phyloP scores from a whole-genome alignment of 2,888 invertebrate species.

The Drosophila meridiana region DNA sequence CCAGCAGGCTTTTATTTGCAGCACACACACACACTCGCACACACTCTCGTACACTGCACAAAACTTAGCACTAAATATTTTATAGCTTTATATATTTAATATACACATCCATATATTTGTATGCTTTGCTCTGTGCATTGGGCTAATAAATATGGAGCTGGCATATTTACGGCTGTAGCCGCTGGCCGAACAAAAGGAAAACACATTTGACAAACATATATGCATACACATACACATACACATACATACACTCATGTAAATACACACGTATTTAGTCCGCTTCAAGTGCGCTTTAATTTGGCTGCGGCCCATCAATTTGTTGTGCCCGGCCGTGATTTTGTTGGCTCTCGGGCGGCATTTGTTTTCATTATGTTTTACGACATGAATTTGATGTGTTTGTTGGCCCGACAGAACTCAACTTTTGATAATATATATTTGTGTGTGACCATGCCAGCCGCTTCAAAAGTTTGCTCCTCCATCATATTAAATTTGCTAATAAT shows the following conservation, averaged over 20 bases:
- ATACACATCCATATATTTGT: conserved; percentile 6
- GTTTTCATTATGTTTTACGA: conserved; percentile 50
- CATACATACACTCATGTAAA: not conserved
- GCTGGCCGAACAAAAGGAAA: conserved; percentile 34
- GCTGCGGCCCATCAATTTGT: conserved; percentile 34
- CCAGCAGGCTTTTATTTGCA: conserved; percentile 57
- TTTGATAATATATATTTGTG: not conserved
- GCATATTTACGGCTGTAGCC: conserved; percentile 30
- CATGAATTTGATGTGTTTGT: conserved; percentile 37
- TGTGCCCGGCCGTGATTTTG: conserved; percentile 23
- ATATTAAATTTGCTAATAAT: conserved; percentile 2
- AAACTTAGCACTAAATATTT: conserved; percentile 73
- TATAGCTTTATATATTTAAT: conserved; percentile 48
- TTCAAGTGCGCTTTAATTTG: conserved; percentile 54
- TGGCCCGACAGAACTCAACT: not conserved
- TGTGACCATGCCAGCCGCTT: not conserved
- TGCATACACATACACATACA: no score
- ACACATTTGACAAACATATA: not conserved
- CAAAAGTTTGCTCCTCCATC: not conserved
- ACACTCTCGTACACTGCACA: conserved; percentile 39
- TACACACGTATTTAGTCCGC: conserved; percentile 33
- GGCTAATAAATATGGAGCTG: conserved; percentile 40
- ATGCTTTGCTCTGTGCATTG: not conserved
- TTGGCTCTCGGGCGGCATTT: conserved; percentile 36
- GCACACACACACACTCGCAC: conserved; percentile 1